Evolutionary conservation across 2,888 invertebrate genomes (phyloP).

Genomic region (Pardosa pseudoannulata): DNA sequence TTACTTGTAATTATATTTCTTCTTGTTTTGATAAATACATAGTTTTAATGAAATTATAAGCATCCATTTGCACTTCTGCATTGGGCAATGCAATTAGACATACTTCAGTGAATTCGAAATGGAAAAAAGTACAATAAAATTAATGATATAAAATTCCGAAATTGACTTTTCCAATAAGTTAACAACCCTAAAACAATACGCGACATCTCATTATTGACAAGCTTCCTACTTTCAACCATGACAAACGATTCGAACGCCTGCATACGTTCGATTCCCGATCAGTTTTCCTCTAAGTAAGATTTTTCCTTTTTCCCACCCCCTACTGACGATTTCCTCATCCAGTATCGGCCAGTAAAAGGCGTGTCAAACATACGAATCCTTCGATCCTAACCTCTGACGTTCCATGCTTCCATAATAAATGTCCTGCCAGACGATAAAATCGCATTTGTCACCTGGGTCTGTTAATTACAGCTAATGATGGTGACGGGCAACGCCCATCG

Average conservation of each 20-base stretch:
- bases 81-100: no score
- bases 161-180: neutral
- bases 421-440: constrained; percentile 58
- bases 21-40: no score
- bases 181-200: constrained; percentile 8
- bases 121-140: neutral
- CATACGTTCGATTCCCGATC: constrained; percentile 31
- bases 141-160: neutral
- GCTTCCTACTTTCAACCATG: constrained; percentile 35
- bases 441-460: constrained; percentile 72
- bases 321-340: constrained; percentile 2
- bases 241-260: constrained; percentile 67
- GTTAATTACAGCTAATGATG: constrained; percentile 72
- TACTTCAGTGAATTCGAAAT: neutral
- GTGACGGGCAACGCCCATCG: constrained; percentile 58
- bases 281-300: constrained; percentile 25
- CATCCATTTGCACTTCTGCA: no score
- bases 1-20: no score
- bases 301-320: constrained; percentile 9
- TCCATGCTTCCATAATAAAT: constrained; percentile 58
- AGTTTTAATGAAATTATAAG: no score
- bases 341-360: constrained; percentile 1
- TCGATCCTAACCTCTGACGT: constrained; percentile 47
- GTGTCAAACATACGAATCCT: constrained; percentile 23
- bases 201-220: constrained; percentile 59